These are phyloP conservation scores for Leuciscus waleckii DNA, from an alignment of 2,797 vertebrate species.

Conservation along the genomic window DNA sequence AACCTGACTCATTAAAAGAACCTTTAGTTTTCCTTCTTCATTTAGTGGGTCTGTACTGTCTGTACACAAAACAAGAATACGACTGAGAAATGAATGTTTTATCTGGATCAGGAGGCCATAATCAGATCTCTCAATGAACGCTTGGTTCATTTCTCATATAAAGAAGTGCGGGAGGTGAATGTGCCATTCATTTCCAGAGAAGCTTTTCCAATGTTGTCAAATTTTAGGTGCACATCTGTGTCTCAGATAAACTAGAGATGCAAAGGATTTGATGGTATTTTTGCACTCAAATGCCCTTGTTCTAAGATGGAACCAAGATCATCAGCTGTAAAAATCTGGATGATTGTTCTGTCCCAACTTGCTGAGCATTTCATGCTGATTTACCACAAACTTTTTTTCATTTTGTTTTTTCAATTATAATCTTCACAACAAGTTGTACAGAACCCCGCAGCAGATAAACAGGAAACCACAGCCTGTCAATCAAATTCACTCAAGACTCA, in stretches of 20 bases:
- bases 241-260: background rate
- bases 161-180: background rate
- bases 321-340: conserved; percentile 21
- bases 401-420: conserved; percentile 43
- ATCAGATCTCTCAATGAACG: background rate
- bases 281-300: background rate
- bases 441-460: conserved; percentile 16
- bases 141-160: background rate
- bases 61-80: conserved; percentile 3
- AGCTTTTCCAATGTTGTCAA: background rate
- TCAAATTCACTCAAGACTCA: conserved; percentile 1
- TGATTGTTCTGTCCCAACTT: conserved; percentile 27
- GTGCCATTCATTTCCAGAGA: background rate
- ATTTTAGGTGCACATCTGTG: background rate
- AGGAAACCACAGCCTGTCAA: conserved; percentile 16
- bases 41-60: background rate
- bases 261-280: background rate
- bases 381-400: conserved; percentile 36
- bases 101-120: background rate
- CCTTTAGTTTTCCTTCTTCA: conserved; percentile 3
- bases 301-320: background rate
- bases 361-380: conserved; percentile 21
- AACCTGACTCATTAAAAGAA: conserved; percentile 18
- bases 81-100: background rate
- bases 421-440: conserved; percentile 61